Base-by-base conservation (phyloP, 2,113 vertebrate genomes). In the Scopus umbretta region DNA sequence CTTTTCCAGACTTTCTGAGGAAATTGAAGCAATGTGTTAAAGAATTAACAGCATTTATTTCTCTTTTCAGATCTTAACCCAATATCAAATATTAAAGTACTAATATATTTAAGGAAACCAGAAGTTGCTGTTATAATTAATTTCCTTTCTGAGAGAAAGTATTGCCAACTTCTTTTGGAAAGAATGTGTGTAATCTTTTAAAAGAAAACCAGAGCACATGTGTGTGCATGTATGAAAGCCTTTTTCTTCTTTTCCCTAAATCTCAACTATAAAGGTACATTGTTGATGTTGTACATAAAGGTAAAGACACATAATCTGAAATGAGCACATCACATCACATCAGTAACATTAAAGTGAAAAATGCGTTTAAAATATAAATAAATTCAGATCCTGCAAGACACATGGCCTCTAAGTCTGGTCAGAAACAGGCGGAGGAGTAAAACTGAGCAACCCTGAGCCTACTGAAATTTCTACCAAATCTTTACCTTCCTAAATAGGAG, bases 41-140 rank as follows among this genome's bases (percentile, higher is more conserved):
- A 96, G 86, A 91, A 92, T 95, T 94, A 96, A 93, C 89, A 88
- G 84, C 67, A 96, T 97, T 97, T 96, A 95, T 96, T 97, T 95
- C 84, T 95, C 74, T 83, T 94, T 95, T 96, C 85, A 90, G 87
- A 88, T 90, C 84, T 95, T 91, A 95, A 92, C 76, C 58, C 86
- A 91, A 20, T 88, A 96, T 95, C 84, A 96, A 95, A 91, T 96
- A 96, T 97, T 94, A 92, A 95, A 92, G 53, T 27, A 71, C 66
- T 82, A 91, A 94, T 92, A 94, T 71, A 82, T 90, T 90, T 95
- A 90, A 91, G 86, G 75, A 92, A 95, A 86, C 45, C 63, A 87
- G 79, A 82, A 91, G 29, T 58, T 96, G 76, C 73, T 72, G 80
- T 85, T 76, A 70, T 88, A 95, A 96, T 95, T 95, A 83, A 97